Conservation (phyloP, 2,888 invertebrate genomes). For the Cataglyphis albicans region DNA sequence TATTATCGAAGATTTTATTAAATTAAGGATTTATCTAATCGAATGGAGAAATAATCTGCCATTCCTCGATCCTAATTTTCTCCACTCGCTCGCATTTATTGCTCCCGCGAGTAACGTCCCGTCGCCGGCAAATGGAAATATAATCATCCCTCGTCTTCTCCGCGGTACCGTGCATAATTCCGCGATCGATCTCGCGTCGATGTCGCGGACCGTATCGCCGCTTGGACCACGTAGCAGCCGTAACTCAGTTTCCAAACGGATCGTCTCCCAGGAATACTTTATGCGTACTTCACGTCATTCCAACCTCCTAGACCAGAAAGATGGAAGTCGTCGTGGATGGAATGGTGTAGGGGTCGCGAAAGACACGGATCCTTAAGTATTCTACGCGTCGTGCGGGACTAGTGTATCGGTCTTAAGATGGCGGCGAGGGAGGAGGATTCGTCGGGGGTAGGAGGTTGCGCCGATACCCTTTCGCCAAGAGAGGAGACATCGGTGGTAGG, state of each 20-base stretch:
- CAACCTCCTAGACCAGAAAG: slow-evolving; percentile 38
- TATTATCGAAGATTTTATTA: not conserved
- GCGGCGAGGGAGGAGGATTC: slow-evolving; percentile 58
- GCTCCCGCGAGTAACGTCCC: slow-evolving; percentile 38
- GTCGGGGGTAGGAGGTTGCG: slow-evolving; percentile 38
- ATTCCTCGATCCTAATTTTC: not conserved
- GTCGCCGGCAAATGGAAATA: slow-evolving; percentile 60
- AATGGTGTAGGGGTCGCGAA: slow-evolving; percentile 42
- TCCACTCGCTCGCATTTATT: slow-evolving; percentile 17
- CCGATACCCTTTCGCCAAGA: slow-evolving; percentile 58
- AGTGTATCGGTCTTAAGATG: slow-evolving; percentile 69
- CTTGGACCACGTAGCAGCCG: slow-evolving; percentile 80
- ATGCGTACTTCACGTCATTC: slow-evolving; percentile 80
- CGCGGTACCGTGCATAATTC: slow-evolving; percentile 68
- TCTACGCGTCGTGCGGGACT: slow-evolving; percentile 77
- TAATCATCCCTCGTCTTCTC: slow-evolving; percentile 52
- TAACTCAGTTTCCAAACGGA: slow-evolving; percentile 84
- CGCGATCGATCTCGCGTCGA: slow-evolving; percentile 50
- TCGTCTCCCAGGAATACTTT: slow-evolving; percentile 84
- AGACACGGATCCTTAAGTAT: slow-evolving; percentile 80
- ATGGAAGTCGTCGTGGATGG: slow-evolving; percentile 46
- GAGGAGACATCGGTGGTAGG: slow-evolving; percentile 60
- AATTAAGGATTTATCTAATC: not conserved
- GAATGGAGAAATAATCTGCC: not conserved
- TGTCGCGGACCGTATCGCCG: slow-evolving; percentile 67